Evolutionary conservation across 1,140 invertebrate genomes (phyloP), one percentile per base, ranked within the genome.

Genomic region (Trichonephila inaurata): DNA sequence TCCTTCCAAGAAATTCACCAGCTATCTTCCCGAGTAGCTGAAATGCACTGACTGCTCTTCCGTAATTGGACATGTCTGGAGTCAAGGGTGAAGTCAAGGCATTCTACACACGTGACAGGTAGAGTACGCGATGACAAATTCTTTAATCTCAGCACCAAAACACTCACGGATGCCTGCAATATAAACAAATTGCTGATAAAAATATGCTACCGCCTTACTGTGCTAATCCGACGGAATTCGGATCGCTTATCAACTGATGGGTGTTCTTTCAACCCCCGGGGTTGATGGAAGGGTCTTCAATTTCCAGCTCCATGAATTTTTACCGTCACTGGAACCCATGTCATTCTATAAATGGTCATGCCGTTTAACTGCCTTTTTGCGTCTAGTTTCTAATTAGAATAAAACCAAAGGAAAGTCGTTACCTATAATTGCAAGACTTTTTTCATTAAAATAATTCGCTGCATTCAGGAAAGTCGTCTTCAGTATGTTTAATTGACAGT

Each of bases 101-200:
- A 66, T n/a, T 89, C 69, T 60, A 12, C 44, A 28, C 40, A 5
- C 33, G 8, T 89, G 88, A 89, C 88, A 89, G 51, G 88, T 89
- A 58, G 64, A 89, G 51, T 66, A 77, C 69, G 60, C 51, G 88
- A 58, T 77, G 88, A 89, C 88, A 89, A 89, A 89, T 89, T 66
- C 88, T 14, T 60, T 72, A 89, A 77, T 77, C 66, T 77, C 33
- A 40, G 66, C 28, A 89, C 60, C 44, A 89, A 69, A 62, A 24
- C 7, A 2, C n/a, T 16, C 18, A 72, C 12, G 88, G 62, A 89
- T 58, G 8, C n/a, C n/a, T 21, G 4, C 40, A 60, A 62, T 77
- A 66, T 89, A 72, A 89, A 89, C 88, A n/a, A 89, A 89, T 85
- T 21, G 44, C n/a, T 44, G 88, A 89, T 89, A 89, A 89, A 89